A percentile compares a stretch with the other conserved stretches of the same genome.
phyloP scores from a whole-genome alignment of 2,888 invertebrate species.

The Prenolepis imparis region DNA sequence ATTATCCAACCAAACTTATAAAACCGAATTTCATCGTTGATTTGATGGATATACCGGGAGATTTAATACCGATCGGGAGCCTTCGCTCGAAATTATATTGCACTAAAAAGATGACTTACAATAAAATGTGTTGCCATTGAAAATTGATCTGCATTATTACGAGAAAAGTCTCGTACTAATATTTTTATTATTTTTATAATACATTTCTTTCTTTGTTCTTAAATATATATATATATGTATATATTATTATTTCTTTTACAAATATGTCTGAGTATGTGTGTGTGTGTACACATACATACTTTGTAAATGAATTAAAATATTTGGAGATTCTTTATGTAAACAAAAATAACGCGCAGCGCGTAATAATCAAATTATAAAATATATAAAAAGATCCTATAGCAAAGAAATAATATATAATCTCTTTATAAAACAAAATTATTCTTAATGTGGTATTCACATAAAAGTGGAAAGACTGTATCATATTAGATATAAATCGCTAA shows the following conservation, averaged over 20 bases:
- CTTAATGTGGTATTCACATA: not conserved
- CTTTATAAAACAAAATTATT: not conserved
- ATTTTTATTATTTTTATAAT: constrained; percentile 55
- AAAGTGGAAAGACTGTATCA: not conserved
- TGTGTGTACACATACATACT: not conserved
- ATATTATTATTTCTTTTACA: constrained; percentile 1
- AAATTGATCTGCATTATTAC: not conserved
- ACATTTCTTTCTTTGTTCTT: not conserved
- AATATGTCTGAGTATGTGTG: not conserved
- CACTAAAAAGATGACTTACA: constrained; percentile 37
- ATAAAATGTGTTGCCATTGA: constrained; percentile 31
- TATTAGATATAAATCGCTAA: constrained; percentile 3
- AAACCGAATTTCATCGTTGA: constrained; percentile 89
- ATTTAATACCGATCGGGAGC: constrained; percentile 85
- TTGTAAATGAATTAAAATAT: constrained; percentile 13
- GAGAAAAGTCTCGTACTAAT: constrained; percentile 3
- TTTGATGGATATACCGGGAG: constrained; percentile 87
- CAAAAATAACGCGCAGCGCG: not conserved
- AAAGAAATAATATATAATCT: not conserved
- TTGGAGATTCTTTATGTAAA: not conserved
- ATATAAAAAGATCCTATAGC: constrained; percentile 20
- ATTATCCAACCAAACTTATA: constrained; percentile 87
- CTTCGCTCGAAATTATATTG: constrained; percentile 85
- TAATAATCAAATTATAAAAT: constrained; percentile 12
- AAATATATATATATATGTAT: constrained; percentile 7